Conservation (phyloP, 1,140 invertebrate genomes). For the Lithobius niger region DNA sequence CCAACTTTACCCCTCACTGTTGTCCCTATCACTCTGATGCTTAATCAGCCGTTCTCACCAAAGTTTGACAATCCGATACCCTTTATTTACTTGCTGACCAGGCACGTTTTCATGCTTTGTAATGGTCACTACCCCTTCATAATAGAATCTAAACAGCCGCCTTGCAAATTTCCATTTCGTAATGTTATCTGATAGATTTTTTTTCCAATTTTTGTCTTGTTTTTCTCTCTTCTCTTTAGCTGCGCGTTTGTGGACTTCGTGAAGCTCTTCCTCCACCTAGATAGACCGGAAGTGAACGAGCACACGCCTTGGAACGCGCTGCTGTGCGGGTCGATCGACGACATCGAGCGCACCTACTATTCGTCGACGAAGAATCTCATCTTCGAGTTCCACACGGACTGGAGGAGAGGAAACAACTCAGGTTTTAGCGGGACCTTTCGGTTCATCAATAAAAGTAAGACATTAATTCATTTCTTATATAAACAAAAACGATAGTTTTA, state of each 20-base stretch:
- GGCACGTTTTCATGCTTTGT: no score
- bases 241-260: conserved; percentile 61
- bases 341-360: conserved; percentile 59
- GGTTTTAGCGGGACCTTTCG: conserved; percentile 65
- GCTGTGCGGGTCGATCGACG: conserved; percentile 51
- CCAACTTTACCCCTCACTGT: no score
- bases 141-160: no score
- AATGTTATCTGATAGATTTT: no score
- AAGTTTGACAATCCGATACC: no score
- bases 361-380: conserved; percentile 64
- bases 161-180: no score
- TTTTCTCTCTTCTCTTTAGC: conserved; percentile 40
- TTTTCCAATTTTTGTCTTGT: no score
- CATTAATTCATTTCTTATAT: conserved; percentile 9
- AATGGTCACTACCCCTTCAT: no score
- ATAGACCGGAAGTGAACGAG: conserved; percentile 56
- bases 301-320: conserved; percentile 57
- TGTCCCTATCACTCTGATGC: no score
- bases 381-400: conserved; percentile 61
- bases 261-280: conserved; percentile 61
- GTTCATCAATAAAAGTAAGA: conserved; percentile 70
- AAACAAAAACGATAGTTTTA: no score
- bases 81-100: no score
- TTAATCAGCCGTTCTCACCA: no score
- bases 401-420: conserved; percentile 42